These are phyloP conservation scores for Synchiropus splendidus DNA, from an alignment of 2,113 vertebrate genomes.

Conservation along the genomic window DNA sequence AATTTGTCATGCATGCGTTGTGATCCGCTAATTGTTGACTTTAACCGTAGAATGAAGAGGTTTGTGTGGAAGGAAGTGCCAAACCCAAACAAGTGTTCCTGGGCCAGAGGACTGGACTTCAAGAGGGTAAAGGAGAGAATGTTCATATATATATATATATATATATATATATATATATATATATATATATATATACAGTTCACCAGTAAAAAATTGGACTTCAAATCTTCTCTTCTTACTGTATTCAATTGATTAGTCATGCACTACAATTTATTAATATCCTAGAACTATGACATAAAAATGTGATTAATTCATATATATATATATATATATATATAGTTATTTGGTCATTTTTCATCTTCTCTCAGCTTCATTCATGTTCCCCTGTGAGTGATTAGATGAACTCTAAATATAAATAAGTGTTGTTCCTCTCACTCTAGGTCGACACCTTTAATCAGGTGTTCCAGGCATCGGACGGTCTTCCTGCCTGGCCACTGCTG, in stretches of 20 bases:
- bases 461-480: constrained; percentile 67
- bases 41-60: constrained; percentile 78
- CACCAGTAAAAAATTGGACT: too few relatives aligned
- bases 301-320: too few relatives aligned
- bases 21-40: constrained; percentile 26
- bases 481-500: constrained; percentile 72
- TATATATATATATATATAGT: too few relatives aligned
- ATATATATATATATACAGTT: too few relatives aligned
- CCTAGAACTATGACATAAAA: too few relatives aligned
- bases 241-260: too few relatives aligned
- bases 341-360: too few relatives aligned
- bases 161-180: too few relatives aligned
- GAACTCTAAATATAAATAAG: background rate
- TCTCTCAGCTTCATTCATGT: too few relatives aligned
- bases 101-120: constrained; percentile 90
- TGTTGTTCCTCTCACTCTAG: constrained; percentile 54
- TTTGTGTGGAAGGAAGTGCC: constrained; percentile 90
- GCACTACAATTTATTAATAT: too few relatives aligned
- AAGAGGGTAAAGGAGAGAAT: constrained; percentile 71
- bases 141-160: background rate
- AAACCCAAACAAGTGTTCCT: constrained; percentile 91
- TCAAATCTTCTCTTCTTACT: too few relatives aligned
- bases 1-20: background rate
- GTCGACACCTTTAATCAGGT: constrained; percentile 77
- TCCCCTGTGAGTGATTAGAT: too few relatives aligned